phyloP scores from a whole-genome alignment of 2,888 invertebrate genomes.

The Synanthedon myopaeformis region DNA sequence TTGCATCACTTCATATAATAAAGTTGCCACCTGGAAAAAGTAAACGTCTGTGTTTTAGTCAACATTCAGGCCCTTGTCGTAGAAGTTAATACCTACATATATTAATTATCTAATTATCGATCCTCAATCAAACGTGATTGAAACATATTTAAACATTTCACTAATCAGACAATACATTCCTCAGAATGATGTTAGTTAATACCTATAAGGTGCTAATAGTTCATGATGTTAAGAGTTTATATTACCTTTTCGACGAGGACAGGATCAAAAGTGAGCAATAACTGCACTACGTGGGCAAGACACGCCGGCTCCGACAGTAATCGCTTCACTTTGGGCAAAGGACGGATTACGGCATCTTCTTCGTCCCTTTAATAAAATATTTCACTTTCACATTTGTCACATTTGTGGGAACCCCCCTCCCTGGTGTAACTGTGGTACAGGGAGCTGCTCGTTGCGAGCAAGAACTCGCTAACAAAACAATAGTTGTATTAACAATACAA shows the following conservation, averaged over 20 bases:
- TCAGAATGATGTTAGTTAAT: too few species aligned
- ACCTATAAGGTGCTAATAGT: too few species aligned
- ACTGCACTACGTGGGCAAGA: slow-evolving; percentile 93
- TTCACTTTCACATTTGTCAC: slow-evolving; percentile 1
- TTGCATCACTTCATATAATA: slow-evolving; percentile 89
- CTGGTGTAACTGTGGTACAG: too few species aligned
- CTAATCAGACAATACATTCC: too few species aligned
- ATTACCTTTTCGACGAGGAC: slow-evolving; percentile 88
- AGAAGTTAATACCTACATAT: too few species aligned
- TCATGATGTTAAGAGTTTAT: background rate
- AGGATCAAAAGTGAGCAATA: slow-evolving; percentile 97
- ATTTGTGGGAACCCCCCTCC: background rate
- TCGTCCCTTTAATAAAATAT: slow-evolving; percentile 73
- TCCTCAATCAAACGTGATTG: too few species aligned
- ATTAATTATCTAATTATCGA: too few species aligned
- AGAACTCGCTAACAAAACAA: too few species aligned
- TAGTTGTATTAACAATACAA: too few species aligned
- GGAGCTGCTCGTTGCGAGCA: too few species aligned
- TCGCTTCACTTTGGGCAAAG: slow-evolving; percentile 91
- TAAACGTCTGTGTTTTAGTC: background rate
- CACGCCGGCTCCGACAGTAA: slow-evolving; percentile 88
- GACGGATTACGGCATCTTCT: slow-evolving; percentile 95
- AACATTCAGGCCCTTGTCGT: background rate
- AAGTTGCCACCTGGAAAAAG: slow-evolving; percentile 77
- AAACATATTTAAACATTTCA: too few species aligned